A percentile compares a stretch with the other conserved stretches of the same genome.
phyloP scores from a whole-genome alignment of 92 coral and sea anemone species.

The Umimayanthus kanabou region DNA sequence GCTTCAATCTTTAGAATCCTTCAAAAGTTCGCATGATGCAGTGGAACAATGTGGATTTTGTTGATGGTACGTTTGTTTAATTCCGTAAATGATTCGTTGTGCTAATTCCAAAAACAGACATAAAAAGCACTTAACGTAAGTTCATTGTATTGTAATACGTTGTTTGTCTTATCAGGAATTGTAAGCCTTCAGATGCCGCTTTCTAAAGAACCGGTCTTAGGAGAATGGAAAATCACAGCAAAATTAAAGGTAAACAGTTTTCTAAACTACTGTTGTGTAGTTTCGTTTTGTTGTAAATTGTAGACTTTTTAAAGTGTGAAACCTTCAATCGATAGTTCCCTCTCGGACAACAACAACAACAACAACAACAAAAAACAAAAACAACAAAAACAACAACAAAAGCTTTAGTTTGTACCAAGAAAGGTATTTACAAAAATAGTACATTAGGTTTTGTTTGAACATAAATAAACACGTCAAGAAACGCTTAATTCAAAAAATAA shows the following conservation, averaged over 20 bases:
- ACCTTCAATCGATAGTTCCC: no score
- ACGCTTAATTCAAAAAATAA: no score
- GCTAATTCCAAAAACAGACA: background rate
- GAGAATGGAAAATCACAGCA: constrained; percentile 76
- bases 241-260: constrained; percentile 46
- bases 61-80: constrained; percentile 42
- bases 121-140: background rate
- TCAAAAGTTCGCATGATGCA: constrained; percentile 67
- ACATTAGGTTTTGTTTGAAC: no score
- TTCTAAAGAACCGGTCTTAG: constrained; percentile 83
- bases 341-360: no score
- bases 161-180: constrained; percentile 53
- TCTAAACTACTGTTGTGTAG: no score
- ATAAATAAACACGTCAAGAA: no score
- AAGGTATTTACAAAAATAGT: no score
- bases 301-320: no score
- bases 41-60: constrained; percentile 63
- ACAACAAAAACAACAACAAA: no score
- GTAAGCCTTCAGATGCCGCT: constrained; percentile 68
- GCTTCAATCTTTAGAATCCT: constrained; percentile 57
- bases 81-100: background rate
- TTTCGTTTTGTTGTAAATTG: no score
- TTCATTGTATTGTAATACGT: background rate
- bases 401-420: no score
- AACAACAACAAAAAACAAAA: no score